Conservation (phyloP, 2,113 vertebrate genomes). For the Penelope pileata region DNA sequence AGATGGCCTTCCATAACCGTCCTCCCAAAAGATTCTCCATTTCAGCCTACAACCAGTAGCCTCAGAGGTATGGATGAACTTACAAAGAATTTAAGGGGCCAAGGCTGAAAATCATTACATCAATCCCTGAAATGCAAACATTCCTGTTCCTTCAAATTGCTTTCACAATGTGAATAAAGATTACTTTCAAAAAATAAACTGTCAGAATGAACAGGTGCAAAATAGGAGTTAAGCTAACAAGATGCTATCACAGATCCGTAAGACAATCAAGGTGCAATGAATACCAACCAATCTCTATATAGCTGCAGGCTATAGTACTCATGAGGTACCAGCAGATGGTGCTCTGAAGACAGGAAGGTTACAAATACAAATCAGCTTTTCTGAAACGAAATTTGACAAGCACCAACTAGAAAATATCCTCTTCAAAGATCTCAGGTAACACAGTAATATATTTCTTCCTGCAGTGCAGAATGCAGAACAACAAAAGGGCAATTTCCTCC, state of each 20-base stretch:
- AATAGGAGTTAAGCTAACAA: background rate
- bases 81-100: background rate
- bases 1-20: background rate
- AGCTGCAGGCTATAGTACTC: background rate
- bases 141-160: background rate
- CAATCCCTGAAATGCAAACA: background rate
- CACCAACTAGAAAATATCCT: background rate
- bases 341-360: background rate
- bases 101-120: background rate
- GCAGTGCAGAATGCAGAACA: background rate
- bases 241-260: background rate
- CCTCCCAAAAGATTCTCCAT: background rate
- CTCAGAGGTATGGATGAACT: background rate
- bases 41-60: background rate
- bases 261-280: background rate
- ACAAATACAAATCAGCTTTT: background rate
- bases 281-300: background rate
- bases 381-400: background rate
- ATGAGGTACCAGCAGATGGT: constrained; percentile 8
- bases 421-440: background rate
- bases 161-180: background rate
- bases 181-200: background rate
- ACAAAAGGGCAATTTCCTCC: background rate
- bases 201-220: background rate
- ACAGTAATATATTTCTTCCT: background rate